Evolutionary conservation across 2,888 invertebrate genomes (phyloP).

Genomic region (Coecobrya sp.): DNA sequence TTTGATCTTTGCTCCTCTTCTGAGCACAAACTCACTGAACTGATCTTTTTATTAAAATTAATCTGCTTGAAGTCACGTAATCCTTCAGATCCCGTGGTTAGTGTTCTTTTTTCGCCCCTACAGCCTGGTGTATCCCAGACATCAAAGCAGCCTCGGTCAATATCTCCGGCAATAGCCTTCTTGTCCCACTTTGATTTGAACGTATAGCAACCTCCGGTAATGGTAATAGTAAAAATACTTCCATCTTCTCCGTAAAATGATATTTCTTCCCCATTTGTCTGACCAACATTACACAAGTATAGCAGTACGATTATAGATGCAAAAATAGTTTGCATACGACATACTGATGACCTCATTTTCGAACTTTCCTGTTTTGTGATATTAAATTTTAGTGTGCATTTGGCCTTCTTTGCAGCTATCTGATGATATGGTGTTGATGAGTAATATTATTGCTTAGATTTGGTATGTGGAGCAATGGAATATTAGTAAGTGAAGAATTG

Average conservation of each 20-base stretch:
- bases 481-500: no score
- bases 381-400: not conserved
- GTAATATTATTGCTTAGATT: not conserved
- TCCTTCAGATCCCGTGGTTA: not conserved
- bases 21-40: conserved; percentile 64
- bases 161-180: conserved; percentile 38
- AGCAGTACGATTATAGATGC: not conserved
- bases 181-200: conserved; percentile 52
- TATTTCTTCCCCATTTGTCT: not conserved
- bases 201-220: conserved; percentile 64
- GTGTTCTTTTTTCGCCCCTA: conserved; percentile 5
- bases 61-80: conserved; percentile 31
- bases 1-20: not conserved
- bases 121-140: conserved; percentile 44
- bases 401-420: not conserved
- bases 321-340: not conserved
- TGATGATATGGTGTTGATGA: conserved; percentile 17
- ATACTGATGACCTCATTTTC: conserved; percentile 36
- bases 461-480: no score
- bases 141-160: conserved; percentile 55
- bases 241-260: conserved; percentile 34
- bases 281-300: not conserved
- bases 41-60: conserved; percentile 53
- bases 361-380: not conserved
- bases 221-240: conserved; percentile 54